phyloP scores from a whole-genome alignment of 2,888 invertebrate genomes.

The Eremobia ochroleuca region DNA sequence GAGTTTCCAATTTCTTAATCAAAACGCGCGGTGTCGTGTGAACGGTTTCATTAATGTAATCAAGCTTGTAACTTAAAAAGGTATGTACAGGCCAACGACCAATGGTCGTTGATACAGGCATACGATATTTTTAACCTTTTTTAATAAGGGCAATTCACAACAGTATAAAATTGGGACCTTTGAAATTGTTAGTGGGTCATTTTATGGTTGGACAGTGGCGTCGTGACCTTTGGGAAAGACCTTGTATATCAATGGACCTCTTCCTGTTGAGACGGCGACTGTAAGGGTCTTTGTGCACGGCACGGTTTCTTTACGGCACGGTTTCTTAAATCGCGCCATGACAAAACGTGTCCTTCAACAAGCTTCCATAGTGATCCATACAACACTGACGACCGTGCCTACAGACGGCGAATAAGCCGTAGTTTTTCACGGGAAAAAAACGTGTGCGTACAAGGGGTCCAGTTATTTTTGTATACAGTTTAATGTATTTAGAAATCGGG shows the following conservation, averaged over 20 bases:
- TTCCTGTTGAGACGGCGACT: neutral
- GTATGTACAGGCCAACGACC: no score
- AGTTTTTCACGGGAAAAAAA: neutral
- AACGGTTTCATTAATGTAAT: neutral
- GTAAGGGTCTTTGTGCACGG: no score
- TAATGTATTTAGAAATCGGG: neutral
- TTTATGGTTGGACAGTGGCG: neutral
- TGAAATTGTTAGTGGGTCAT: neutral
- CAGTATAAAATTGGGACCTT: neutral
- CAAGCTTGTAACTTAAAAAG: neutral
- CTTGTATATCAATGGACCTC: neutral
- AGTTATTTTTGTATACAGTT: neutral
- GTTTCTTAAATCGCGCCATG: neutral
- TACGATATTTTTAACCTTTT: neutral
- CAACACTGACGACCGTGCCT: neutral
- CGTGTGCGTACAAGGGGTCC: neutral
- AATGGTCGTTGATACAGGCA: no score
- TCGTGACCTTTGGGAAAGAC: neutral
- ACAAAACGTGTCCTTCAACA: neutral
- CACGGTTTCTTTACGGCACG: neutral
- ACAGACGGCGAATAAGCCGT: neutral
- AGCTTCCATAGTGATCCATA: neutral
- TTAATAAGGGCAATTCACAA: neutral
- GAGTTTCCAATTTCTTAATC: constrained; percentile 29
- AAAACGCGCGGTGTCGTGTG: constrained; percentile 18